Base-by-base conservation (phyloP, 2,113 vertebrate genomes). In the Vidua chalybeata region DNA sequence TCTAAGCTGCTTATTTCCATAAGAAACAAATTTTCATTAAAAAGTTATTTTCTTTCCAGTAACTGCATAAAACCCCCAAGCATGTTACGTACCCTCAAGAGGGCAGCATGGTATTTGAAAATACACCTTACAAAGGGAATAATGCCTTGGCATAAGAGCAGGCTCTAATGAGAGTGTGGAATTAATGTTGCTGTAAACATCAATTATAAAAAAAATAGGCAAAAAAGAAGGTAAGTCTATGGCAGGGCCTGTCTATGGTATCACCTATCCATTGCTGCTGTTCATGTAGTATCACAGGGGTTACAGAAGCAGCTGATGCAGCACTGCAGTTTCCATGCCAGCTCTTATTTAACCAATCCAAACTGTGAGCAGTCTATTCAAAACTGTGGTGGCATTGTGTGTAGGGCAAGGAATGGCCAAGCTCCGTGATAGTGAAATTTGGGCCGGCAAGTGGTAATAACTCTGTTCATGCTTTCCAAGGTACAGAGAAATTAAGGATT, bases 31-130 rank as follows among this genome's bases (percentile, higher is more conserved):
- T 69, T 37, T 59, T 63, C 41, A 66, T 37, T 41, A 46, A 89
- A 91, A 54, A 6, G 12, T 39, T 10, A 41, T 79, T 79, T 63
- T 52, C 46, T 54, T 61, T 58, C 22, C 52, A 76, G 20, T n/a
- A 56, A 79, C 17, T 37, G 17, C 13, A 46, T 49, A 77, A 81
- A 69, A 6, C 19, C 4, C 23, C 31, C 18, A 79, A 41, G 5
- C 3, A 1, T 22, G 3, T 66, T 48, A 33, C 11, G 27, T 26
- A 95, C 51, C 87, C 97, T 96, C 81, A 88, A 97, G 97, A 88
- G 96, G 97, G 96, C 96, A 96, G 96, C 94, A 91, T 64, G 41
- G 88, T 49, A 91, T 96, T 96, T 95, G 62, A 90, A 72, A 81
- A 90, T 66, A 48, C 46, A 81, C 26, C 33, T 79, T 62, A 59